Base-by-base conservation (phyloP, 2,797 vertebrate species). In the Notolabrus celidotus region DNA sequence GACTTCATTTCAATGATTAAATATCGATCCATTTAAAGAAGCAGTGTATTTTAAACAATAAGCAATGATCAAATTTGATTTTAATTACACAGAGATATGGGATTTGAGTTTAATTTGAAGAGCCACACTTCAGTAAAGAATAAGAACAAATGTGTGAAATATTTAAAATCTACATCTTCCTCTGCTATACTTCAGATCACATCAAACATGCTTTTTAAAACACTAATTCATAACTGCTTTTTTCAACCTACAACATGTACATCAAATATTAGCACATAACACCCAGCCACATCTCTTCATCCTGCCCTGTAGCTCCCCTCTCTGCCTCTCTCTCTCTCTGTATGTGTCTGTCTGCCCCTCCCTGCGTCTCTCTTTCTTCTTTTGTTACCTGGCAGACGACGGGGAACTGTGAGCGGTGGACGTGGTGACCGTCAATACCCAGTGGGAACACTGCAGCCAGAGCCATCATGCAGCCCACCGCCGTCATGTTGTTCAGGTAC, bases 401-500 rank as follows among this genome's bases (percentile, higher is more conserved):
- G 0, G 96, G 96, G 82, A 99, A 99, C 47, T 96, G 94, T 22
- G 91, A 90, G 0, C 88, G 87, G 59, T 92, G 91, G 11, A 99
- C 95, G 78, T 99, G 97, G 73, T 95, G 94, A 0, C 97, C 96
- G 0, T 99, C 97, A 0, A 98, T 94, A 0, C 97, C 97, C 47
- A 99, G 93, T 0, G 97, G 97, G 74, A 97, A 97, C 2, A 99
- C 96, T 0, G 97, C 96, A 0, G 96, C 96, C 17, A 98, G 92
- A 0, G 97, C 96, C 93, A 98, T 92, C 49, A 97, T 97, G 55
- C 97, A 99, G 61, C 97, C 97, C 56, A 97, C 96, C 0, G 97
- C 97, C 0, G 97, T 98, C 95, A 99, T 95, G 91, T 98, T 97
- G 92, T 99, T 99, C 85, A 98, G 93, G 87, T 97, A 97, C 0